A percentile compares a stretch with the other conserved stretches of the same genome.
These are phyloP conservation scores for Flabesymbios commensalis DNA, from an alignment of 2,888 invertebrate genomes.

Conservation along the genomic window DNA sequence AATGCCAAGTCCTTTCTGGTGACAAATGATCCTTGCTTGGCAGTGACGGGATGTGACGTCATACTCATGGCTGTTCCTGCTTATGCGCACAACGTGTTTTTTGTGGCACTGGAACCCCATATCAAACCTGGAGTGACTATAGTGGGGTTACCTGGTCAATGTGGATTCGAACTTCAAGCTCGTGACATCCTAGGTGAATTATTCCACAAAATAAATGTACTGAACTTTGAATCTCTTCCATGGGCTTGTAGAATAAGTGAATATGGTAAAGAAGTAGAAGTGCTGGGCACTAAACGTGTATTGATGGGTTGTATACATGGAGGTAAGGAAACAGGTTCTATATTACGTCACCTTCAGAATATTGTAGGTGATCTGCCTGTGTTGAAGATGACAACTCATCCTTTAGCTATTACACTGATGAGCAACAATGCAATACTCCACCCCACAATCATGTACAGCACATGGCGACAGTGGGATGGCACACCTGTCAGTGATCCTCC, in stretches of 20 bases:
- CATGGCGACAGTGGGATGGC: conserved; percentile 44
- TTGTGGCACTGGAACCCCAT: conserved; percentile 38
- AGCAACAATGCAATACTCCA: conserved; percentile 43
- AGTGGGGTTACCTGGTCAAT: conserved; percentile 44
- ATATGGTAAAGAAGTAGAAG: conserved; percentile 39
- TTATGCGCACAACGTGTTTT: conserved; percentile 46
- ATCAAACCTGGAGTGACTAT: conserved; percentile 41
- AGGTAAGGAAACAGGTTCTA: neutral
- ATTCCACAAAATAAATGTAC: conserved; percentile 33
- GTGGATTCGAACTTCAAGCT: conserved; percentile 47
- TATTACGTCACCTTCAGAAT: conserved; percentile 15
- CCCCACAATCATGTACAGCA: conserved; percentile 43
- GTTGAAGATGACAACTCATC: conserved; percentile 38
- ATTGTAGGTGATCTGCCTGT: conserved; percentile 29
- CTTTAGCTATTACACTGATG: conserved; percentile 44
- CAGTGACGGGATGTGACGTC: conserved; percentile 39
- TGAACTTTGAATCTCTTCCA: conserved; percentile 45
- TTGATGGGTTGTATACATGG: conserved; percentile 13
- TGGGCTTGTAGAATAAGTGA: conserved; percentile 44
- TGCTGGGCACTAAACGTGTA: conserved; percentile 27
- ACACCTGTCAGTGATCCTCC: conserved; percentile 40
- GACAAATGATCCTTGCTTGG: conserved; percentile 36
- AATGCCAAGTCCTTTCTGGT: conserved; percentile 27
- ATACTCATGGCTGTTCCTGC: conserved; percentile 48
- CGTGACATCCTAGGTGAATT: conserved; percentile 33